These are phyloP conservation scores for Anseranas semipalmata DNA, from an alignment of 2,113 vertebrate species.

Conservation along the genomic window DNA sequence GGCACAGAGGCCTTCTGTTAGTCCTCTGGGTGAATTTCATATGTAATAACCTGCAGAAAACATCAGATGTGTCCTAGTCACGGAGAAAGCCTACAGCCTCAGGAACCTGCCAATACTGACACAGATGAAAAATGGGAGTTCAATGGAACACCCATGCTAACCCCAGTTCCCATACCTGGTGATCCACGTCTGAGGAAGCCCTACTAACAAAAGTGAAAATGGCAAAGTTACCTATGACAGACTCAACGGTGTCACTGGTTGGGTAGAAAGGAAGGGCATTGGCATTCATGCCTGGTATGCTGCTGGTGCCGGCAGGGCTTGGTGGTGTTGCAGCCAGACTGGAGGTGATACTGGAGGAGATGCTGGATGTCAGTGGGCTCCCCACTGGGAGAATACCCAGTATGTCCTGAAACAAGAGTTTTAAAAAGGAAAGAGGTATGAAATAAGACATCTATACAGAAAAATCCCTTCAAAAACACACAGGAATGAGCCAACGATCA, in stretches of 20 bases:
- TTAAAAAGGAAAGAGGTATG: constrained; percentile 7
- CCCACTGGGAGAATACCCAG: constrained; percentile 92
- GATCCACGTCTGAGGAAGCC: background rate
- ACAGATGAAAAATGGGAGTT: constrained; percentile 7
- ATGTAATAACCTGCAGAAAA: constrained; percentile 52
- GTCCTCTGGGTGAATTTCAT: constrained; percentile 18
- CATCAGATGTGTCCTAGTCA: constrained; percentile 42
- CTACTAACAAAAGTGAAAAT: background rate
- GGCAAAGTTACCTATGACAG: constrained; percentile 90
- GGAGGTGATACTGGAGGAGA: constrained; percentile 96
- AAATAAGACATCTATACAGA: background rate
- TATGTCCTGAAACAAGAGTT: constrained; percentile 85
- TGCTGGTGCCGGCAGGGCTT: constrained; percentile 90
- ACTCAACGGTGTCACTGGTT: constrained; percentile 97
- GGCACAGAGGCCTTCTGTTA: constrained; percentile 43
- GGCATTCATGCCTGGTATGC: constrained; percentile 94
- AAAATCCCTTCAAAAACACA: background rate
- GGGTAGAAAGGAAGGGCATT: constrained; percentile 98
- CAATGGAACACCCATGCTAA: background rate
- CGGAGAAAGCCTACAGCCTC: constrained; percentile 19
- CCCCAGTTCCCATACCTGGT: constrained; percentile 1
- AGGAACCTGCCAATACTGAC: constrained; percentile 12
- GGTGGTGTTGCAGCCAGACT: constrained; percentile 96
- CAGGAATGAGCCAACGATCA: constrained; percentile 23
- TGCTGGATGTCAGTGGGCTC: constrained; percentile 90